Percentiles rank a stretch among this genome's conserved stretches.
phyloP scores from a whole-genome alignment of 2,888 invertebrate species.

The Coecobrya sp. region DNA sequence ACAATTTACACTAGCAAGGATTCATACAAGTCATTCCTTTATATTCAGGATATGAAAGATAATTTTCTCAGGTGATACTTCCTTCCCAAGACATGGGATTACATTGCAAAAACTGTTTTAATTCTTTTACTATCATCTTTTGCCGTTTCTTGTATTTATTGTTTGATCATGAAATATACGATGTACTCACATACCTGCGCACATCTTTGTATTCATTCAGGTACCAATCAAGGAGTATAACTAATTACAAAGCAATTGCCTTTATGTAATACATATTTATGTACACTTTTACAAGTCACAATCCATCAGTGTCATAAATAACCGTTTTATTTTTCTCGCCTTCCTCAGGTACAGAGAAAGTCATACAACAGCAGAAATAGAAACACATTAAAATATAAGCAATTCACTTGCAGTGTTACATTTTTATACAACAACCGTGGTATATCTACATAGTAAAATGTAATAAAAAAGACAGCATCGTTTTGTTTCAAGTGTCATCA shows the following conservation, averaged over 20 bases:
- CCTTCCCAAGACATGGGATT: slow-evolving; percentile 55
- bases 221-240: slow-evolving; percentile 13
- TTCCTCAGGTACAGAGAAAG: slow-evolving; percentile 37
- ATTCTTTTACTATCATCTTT: background rate
- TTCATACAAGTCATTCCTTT: background rate
- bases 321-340: background rate
- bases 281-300: background rate
- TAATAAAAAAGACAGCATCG: slow-evolving; percentile 41
- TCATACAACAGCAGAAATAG: background rate
- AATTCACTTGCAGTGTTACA: background rate
- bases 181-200: background rate
- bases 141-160: background rate
- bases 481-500: slow-evolving; percentile 62
- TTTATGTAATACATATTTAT: slow-evolving; percentile 39
- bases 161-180: background rate
- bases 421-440: background rate
- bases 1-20: background rate
- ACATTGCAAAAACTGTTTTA: background rate
- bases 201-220: background rate
- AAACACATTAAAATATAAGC: no score
- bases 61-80: slow-evolving; percentile 65
- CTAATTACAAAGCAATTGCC: slow-evolving; percentile 45
- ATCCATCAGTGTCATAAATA: background rate
- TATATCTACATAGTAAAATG: background rate
- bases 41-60: background rate